A percentile compares a stretch with the other conserved stretches of the same genome.
These are phyloP conservation scores for Lasioglossum oenotherae DNA, from an alignment of 2,888 invertebrate genomes.

Conservation along the genomic window DNA sequence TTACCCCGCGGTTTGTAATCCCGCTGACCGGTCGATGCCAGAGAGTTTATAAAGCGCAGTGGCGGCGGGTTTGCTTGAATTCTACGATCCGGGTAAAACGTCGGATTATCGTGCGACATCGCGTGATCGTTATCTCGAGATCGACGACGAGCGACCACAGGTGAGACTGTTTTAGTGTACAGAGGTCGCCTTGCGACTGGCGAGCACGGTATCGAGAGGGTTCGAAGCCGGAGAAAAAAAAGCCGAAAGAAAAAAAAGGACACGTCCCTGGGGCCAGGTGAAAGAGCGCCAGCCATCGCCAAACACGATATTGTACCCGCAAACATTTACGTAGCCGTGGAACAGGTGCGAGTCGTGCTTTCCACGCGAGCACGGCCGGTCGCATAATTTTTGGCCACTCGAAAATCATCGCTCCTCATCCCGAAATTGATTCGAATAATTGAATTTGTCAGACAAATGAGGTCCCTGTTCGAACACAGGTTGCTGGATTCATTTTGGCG, in stretches of 20 bases:
- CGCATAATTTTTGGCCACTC: not conserved
- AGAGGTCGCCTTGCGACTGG: not conserved
- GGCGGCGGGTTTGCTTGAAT: not conserved
- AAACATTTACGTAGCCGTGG: conserved; percentile 63
- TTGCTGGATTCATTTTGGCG: not conserved
- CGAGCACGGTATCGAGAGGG: not conserved
- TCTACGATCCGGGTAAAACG: not conserved
- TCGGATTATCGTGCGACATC: not conserved
- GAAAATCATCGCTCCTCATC: not conserved
- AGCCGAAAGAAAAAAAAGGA: not conserved
- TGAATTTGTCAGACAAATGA: not conserved
- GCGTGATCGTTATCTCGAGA: not conserved
- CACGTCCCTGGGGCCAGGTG: conserved; percentile 58
- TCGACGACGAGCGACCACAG: not conserved
- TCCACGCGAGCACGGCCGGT: conserved; percentile 34
- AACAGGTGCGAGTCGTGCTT: conserved; percentile 55
- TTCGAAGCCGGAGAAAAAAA: not conserved
- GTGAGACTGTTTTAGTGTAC: not conserved
- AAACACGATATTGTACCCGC: conserved; percentile 68
- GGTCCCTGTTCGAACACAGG: not conserved
- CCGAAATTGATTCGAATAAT: not conserved
- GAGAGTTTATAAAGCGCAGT: not conserved
- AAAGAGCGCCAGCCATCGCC: conserved; percentile 50
- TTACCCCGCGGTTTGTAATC: not conserved
- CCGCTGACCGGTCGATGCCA: not conserved